Evolutionary conservation across 2,797 vertebrate species (phyloP).

Genomic region (Parauchenoglanis punctatus): DNA sequence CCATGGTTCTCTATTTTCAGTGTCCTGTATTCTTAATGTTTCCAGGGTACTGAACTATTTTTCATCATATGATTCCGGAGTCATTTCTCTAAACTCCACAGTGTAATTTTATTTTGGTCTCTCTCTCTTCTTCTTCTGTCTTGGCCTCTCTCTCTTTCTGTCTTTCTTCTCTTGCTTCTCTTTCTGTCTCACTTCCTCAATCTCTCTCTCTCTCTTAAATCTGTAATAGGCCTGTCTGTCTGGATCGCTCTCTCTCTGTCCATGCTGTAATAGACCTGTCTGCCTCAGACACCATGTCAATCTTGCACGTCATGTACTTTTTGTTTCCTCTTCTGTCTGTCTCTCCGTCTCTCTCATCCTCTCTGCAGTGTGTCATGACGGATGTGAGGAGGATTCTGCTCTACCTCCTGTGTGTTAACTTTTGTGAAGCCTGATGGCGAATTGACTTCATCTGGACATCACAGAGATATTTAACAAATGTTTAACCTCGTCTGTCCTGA

Average conservation of each 20-base stretch:
- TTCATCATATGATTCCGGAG: too few species aligned
- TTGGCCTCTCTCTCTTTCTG: not conserved
- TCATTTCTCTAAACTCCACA: too few species aligned
- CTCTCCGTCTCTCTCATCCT: conserved; percentile 37
- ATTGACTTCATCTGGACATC: conserved; percentile 24
- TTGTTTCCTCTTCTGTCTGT: conserved; percentile 36
- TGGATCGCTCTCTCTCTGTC: not conserved
- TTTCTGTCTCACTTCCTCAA: not conserved
- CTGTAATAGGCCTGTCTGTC: not conserved
- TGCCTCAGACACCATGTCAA: conserved; percentile 53
- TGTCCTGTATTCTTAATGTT: not conserved
- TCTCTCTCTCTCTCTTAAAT: not conserved
- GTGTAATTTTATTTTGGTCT: too few species aligned
- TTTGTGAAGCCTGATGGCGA: conserved; percentile 36
- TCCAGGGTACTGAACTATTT: too few species aligned
- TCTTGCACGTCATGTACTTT: conserved; percentile 45
- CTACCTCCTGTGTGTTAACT: conserved; percentile 30
- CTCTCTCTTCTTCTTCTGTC: too few species aligned
- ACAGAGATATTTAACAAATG: not conserved
- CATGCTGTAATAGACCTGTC: conserved; percentile 36
- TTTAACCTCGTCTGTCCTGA: not conserved
- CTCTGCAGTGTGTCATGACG: conserved; percentile 44
- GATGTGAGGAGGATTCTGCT: conserved; percentile 33
- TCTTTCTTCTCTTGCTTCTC: not conserved
- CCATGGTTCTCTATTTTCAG: not conserved